These are phyloP conservation scores for Folsomia candida DNA, from an alignment of 2,888 invertebrate species.

Conservation along the genomic window DNA sequence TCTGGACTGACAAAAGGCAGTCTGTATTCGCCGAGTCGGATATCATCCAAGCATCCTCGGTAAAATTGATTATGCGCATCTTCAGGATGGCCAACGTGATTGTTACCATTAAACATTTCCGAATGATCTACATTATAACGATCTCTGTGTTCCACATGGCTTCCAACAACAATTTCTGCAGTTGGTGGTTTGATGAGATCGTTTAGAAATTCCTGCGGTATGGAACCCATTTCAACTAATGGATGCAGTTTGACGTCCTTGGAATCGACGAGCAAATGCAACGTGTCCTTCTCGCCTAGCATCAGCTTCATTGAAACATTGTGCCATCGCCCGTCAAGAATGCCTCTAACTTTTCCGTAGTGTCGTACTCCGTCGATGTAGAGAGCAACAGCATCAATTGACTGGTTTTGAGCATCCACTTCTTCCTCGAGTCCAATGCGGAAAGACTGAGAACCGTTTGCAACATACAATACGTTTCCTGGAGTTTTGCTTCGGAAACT, in stretches of 20 bases:
- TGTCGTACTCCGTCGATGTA: conserved; percentile 30
- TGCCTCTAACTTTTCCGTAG: conserved; percentile 17
- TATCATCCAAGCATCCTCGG: conserved; percentile 84
- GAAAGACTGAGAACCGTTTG: conserved; percentile 24
- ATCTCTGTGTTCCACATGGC: conserved; percentile 27
- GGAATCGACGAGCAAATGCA: conserved; percentile 1
- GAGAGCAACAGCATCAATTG: conserved; percentile 60
- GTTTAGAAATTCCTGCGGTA: conserved; percentile 7
- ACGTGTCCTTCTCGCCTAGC: not conserved
- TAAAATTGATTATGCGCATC: conserved; percentile 52
- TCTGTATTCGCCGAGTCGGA: conserved; percentile 76
- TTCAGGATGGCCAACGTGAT: conserved; percentile 27
- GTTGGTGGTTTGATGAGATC: conserved; percentile 25
- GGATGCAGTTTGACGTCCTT: not conserved
- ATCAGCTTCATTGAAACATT: conserved; percentile 27
- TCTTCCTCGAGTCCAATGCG: conserved; percentile 29
- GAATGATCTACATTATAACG: conserved; percentile 24
- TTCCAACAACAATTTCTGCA: conserved; percentile 41
- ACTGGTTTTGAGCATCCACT: conserved; percentile 7
- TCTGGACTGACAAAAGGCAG: conserved; percentile 79
- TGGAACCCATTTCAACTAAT: conserved; percentile 24
- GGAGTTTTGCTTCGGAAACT: conserved; percentile 21
- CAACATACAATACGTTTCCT: conserved; percentile 29
- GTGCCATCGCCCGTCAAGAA: conserved; percentile 51
- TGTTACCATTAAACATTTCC: not conserved